A percentile compares a stretch with the other conserved stretches of the same genome.
These are phyloP conservation scores for Crocidura indochinensis DNA, from an alignment of 2,797 vertebrate genomes.

Conservation along the genomic window DNA sequence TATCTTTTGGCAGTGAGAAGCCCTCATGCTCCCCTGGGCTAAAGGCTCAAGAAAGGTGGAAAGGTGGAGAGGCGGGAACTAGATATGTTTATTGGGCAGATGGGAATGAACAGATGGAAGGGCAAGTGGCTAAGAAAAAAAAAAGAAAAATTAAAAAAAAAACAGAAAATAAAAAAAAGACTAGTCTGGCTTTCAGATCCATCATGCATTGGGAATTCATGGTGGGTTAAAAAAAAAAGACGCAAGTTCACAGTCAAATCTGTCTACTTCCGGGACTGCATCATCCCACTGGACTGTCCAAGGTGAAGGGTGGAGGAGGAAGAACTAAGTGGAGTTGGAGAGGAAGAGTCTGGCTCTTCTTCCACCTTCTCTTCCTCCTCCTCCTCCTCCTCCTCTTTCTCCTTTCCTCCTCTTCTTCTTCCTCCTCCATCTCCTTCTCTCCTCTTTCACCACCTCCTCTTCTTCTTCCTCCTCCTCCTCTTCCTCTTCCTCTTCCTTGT, in stretches of 20 bases:
- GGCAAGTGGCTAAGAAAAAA: conserved; percentile 33
- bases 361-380: too few relatives aligned
- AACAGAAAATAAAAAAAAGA: conserved; percentile 31
- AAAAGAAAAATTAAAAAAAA: conserved; percentile 15
- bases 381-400: too few relatives aligned
- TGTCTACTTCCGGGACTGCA: neutral
- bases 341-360: too few relatives aligned
- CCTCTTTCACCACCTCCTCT: too few relatives aligned
- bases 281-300: neutral
- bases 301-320: conserved; percentile 27
- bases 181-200: conserved; percentile 44
- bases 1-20: neutral
- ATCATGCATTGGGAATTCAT: neutral
- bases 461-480: too few relatives aligned
- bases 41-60: neutral
- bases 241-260: neutral
- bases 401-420: too few relatives aligned
- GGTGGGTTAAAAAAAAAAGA: neutral
- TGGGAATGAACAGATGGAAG: neutral
- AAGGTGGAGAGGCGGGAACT: neutral
- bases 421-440: too few relatives aligned
- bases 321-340: conserved; percentile 45
- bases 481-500: too few relatives aligned
- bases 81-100: neutral
- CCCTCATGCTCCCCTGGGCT: neutral